These are phyloP conservation scores for Emydoidea blandingii DNA, from an alignment of 2,797 vertebrate species.

Conservation along the genomic window DNA sequence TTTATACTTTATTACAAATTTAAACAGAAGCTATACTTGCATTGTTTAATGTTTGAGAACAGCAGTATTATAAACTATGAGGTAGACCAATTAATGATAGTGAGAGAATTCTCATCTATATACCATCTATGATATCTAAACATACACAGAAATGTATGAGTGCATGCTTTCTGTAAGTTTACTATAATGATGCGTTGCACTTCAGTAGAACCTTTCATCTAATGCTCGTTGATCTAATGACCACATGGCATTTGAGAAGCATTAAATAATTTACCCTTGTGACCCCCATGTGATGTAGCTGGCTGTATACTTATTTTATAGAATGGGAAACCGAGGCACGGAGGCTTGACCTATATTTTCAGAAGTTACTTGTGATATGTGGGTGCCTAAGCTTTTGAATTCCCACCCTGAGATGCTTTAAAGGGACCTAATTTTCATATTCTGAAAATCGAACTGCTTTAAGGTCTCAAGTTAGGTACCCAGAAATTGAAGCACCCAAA, in stretches of 20 bases:
- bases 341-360: not conserved
- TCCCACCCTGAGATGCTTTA: not conserved
- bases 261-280: not conserved
- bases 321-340: not conserved
- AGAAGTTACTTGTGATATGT: not conserved
- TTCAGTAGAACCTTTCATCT: not conserved
- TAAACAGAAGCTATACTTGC: not conserved
- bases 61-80: not conserved
- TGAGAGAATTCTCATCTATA: not conserved
- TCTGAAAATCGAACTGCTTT: not conserved
- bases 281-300: rapidly evolving
- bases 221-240: not conserved
- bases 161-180: not conserved
- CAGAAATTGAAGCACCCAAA: not conserved
- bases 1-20: not conserved
- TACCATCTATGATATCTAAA: not conserved
- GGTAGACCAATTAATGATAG: not conserved
- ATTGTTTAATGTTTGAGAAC: not conserved
- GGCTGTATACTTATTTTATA: not conserved
- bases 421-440: rapidly evolving
- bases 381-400: rapidly evolving
- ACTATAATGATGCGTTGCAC: not conserved
- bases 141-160: not conserved
- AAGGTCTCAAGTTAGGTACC: not conserved
- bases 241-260: not conserved